These are phyloP conservation scores for Grammomys dolichurus DNA, from an alignment of 2,113 vertebrate genomes.

Conservation along the genomic window DNA sequence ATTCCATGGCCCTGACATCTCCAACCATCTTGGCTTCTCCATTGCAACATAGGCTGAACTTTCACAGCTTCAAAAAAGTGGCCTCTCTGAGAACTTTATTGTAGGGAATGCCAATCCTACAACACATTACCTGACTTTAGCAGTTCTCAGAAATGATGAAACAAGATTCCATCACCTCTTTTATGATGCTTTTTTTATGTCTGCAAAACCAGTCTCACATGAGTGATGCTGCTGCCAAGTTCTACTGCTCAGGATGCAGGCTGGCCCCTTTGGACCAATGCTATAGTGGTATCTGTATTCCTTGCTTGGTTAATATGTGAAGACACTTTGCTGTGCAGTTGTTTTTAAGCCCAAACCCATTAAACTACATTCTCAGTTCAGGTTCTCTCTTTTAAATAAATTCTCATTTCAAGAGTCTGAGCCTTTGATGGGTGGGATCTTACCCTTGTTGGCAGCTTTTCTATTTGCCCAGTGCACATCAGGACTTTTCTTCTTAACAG, in stretches of 20 bases:
- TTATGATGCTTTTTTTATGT: not conserved
- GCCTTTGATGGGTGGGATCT: not conserved
- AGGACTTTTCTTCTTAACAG: not conserved
- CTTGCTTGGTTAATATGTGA: not conserved
- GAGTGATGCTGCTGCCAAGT: not conserved
- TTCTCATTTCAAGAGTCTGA: not conserved
- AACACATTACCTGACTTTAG: not conserved
- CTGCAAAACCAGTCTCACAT: not conserved
- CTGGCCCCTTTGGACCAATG: not conserved
- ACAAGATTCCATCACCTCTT: not conserved
- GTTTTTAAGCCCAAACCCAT: not conserved
- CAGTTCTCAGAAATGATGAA: not conserved
- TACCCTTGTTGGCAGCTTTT: not conserved
- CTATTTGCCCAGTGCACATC: no score
- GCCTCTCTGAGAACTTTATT: not conserved
- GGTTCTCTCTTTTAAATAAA: not conserved
- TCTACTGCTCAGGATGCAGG: not conserved
- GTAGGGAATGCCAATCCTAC: not conserved
- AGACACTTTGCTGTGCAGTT: not conserved
- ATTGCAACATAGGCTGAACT: no score
- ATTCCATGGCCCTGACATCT: not conserved
- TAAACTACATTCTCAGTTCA: not conserved
- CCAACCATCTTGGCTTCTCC: not conserved
- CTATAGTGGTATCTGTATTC: not conserved
- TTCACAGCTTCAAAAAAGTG: not conserved